Percentiles rank a stretch among this genome's conserved stretches.
Evolutionary conservation across 2,888 invertebrate genomes (phyloP).

Genomic region (Ennomos quercinarius): DNA sequence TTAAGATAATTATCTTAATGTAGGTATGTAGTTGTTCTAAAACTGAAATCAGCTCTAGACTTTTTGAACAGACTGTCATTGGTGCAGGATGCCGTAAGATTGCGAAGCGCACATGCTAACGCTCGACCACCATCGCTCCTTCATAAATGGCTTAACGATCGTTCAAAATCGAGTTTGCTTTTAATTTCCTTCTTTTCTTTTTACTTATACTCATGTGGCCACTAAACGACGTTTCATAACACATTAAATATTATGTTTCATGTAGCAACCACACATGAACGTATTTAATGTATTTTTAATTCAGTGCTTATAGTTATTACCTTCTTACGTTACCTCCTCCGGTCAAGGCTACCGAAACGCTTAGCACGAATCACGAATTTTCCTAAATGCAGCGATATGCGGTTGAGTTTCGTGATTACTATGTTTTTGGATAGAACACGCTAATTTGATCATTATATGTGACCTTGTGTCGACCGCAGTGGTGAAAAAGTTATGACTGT

Average conservation of each 20-base stretch:
- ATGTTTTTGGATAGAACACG: slow-evolving; percentile 18
- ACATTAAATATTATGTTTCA: no score
- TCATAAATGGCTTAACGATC: no score
- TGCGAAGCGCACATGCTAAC: no score
- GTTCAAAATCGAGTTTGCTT: no score
- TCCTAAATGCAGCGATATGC: slow-evolving; percentile 17
- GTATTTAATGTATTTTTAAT: slow-evolving; percentile 28
- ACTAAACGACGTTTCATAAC: slow-evolving; percentile 14
- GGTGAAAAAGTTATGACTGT: slow-evolving; percentile 1
- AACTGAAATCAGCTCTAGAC: no score
- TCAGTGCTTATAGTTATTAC: slow-evolving; percentile 19
- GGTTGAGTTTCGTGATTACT: slow-evolving; percentile 1
- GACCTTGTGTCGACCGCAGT: slow-evolving; percentile 31
- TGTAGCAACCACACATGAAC: slow-evolving; percentile 9
- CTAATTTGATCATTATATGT: slow-evolving; percentile 32
- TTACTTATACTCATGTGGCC: neutral
- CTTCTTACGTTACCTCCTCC: slow-evolving; percentile 4
- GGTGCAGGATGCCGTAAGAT: no score
- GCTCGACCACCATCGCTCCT: no score
- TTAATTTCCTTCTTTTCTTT: no score
- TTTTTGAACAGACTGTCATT: no score
- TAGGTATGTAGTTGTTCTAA: no score
- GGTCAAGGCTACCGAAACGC: slow-evolving; percentile 22
- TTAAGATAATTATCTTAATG: no score
- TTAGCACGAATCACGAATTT: slow-evolving; percentile 22